Percentiles rank a stretch among this genome's conserved stretches.
These are phyloP conservation scores for Argyrosomus regius DNA, from an alignment of 2,797 vertebrate genomes.

Conservation along the genomic window DNA sequence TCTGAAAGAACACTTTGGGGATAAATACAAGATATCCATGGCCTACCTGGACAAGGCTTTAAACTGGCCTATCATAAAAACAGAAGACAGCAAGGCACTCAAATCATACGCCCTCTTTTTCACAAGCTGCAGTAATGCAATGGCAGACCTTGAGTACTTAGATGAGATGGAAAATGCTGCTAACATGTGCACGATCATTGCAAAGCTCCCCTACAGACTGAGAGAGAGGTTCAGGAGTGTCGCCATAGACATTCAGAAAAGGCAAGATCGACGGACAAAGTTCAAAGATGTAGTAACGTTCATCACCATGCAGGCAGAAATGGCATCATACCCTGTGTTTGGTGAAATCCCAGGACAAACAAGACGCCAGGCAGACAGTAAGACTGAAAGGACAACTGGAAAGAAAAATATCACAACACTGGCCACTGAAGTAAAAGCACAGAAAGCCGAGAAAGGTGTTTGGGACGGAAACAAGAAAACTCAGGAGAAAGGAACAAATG, in stretches of 20 bases:
- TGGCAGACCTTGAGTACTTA: constrained; percentile 15
- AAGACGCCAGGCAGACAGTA: no score
- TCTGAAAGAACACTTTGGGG: constrained; percentile 29
- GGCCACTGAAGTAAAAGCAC: background rate
- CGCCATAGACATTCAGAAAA: constrained; percentile 7
- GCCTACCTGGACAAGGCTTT: constrained; percentile 36
- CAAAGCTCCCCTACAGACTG: constrained; percentile 3
- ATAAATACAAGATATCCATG: constrained; percentile 26
- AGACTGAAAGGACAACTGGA: background rate
- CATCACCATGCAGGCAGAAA: background rate
- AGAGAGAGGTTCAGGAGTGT: constrained; percentile 10
- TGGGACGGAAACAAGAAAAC: background rate
- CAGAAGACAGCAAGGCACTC: constrained; percentile 26
- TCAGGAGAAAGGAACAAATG: background rate
- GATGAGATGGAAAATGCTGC: constrained; percentile 13
- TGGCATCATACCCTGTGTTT: background rate
- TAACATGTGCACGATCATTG: background rate
- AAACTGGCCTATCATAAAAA: constrained; percentile 28
- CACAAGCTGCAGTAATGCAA: constrained; percentile 30
- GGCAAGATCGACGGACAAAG: background rate
- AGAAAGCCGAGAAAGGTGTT: background rate
- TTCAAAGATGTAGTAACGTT: background rate
- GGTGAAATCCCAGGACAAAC: background rate
- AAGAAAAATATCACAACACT: constrained; percentile 1
- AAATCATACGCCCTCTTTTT: constrained; percentile 21